These are phyloP conservation scores for Archivesica marissinica DNA, from an alignment of 1,140 invertebrate species.

Conservation along the genomic window DNA sequence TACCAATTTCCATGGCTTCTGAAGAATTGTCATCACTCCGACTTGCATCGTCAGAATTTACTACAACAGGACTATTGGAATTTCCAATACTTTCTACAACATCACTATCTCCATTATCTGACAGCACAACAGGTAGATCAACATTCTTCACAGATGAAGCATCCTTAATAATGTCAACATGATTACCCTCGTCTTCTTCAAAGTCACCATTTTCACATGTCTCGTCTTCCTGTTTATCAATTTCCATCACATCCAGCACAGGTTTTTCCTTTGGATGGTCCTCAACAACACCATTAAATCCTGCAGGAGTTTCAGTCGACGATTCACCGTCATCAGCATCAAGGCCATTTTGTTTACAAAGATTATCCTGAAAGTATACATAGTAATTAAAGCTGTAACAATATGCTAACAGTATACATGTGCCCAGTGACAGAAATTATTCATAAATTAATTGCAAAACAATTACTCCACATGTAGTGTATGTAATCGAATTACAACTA, in stretches of 20 bases:
- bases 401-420: too few species aligned
- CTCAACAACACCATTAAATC: constrained; percentile 22
- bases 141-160: neutral
- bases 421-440: too few species aligned
- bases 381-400: too few species aligned
- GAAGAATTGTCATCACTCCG: neutral
- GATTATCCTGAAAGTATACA: constrained; percentile 17
- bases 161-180: neutral
- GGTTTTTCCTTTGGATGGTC: neutral
- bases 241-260: neutral
- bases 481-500: too few species aligned
- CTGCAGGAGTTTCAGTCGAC: neutral
- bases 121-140: neutral
- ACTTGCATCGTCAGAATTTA: neutral
- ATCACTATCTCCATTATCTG: neutral
- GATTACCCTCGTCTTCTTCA: neutral
- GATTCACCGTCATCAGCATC: neutral
- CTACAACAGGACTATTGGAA: neutral
- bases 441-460: too few species aligned
- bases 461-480: too few species aligned
- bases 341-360: constrained; percentile 7
- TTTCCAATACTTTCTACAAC: neutral
- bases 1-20: constrained; percentile 32
- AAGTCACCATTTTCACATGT: constrained; percentile 8
- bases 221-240: neutral